These are phyloP conservation scores for Scaptomyza parva DNA, from an alignment of 2,888 invertebrate genomes.

Conservation along the genomic window DNA sequence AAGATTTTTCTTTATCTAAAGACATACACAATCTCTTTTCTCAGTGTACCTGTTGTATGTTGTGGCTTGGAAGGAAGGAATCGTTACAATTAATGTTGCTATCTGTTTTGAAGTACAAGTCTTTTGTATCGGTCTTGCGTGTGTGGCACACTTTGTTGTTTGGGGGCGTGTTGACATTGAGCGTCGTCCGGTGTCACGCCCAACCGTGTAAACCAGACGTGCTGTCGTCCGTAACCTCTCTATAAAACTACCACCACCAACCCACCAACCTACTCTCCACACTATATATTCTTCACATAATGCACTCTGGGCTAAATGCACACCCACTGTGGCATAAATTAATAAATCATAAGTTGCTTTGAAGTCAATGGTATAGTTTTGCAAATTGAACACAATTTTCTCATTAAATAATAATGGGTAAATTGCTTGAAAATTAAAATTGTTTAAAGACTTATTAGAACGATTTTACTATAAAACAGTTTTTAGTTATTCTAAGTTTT, in stretches of 20 bases:
- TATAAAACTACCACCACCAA: constrained; percentile 16
- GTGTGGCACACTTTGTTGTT: constrained; percentile 48
- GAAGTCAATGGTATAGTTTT: neutral
- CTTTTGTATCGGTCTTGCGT: constrained; percentile 17
- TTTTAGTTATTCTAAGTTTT: no score
- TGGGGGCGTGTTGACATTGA: constrained; percentile 74
- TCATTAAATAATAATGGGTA: neutral
- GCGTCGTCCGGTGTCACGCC: constrained; percentile 39
- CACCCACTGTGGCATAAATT: constrained; percentile 2
- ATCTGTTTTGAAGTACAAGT: constrained; percentile 23
- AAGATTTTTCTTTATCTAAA: no score
- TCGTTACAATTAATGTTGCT: constrained; percentile 22
- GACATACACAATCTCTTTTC: no score
- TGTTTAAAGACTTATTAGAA: neutral
- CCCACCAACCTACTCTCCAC: neutral
- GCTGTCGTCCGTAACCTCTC: constrained; percentile 36
- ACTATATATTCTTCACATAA: no score
- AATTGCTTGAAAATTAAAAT: neutral
- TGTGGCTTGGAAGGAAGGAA: neutral
- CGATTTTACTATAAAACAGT: no score
- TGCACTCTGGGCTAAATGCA: constrained; percentile 13
- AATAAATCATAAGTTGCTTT: neutral
- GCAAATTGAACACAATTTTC: neutral
- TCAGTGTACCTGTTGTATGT: constrained; percentile 5
- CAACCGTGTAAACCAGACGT: constrained; percentile 45